phyloP scores from a whole-genome alignment of 1,140 invertebrate genomes.

The Saccostrea echinata region DNA sequence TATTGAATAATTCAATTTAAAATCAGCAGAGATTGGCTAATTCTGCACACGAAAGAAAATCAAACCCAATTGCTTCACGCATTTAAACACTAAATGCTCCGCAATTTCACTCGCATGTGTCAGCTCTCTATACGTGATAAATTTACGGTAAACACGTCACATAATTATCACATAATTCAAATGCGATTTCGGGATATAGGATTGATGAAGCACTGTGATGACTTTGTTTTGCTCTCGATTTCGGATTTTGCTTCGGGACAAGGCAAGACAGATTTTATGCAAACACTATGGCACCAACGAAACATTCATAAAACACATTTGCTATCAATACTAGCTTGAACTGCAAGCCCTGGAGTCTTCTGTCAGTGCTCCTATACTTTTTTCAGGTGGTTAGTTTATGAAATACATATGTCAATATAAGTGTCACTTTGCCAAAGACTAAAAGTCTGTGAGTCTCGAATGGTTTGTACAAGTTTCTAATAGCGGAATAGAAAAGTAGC shows the following conservation, averaged over 20 bases:
- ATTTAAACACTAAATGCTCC: neutral
- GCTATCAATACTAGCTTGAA: neutral
- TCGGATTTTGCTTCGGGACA: neutral
- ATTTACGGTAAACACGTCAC: constrained; percentile 14
- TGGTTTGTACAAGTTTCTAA: too few relatives aligned
- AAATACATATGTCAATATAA: too few relatives aligned
- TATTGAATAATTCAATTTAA: constrained; percentile 38
- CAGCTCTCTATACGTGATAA: neutral
- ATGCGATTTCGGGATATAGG: neutral
- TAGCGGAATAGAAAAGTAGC: too few relatives aligned
- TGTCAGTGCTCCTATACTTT: too few relatives aligned
- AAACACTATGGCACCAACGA: neutral
- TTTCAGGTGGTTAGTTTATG: too few relatives aligned
- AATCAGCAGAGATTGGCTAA: neutral
- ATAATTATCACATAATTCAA: constrained; percentile 12
- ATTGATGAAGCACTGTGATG: neutral
- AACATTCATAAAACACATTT: neutral
- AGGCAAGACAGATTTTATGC: neutral
- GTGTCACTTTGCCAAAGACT: too few relatives aligned
- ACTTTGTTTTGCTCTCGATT: constrained; percentile 1
- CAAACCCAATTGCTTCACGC: constrained; percentile 14
- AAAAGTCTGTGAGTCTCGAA: too few relatives aligned
- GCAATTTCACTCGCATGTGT: neutral
- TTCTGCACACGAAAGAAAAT: constrained; percentile 21
- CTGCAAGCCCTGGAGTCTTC: neutral